Evolutionary conservation across 2,888 invertebrate species (phyloP), one percentile per base, ranked within the genome.

Genomic region (Euplagia quadripunctaria): DNA sequence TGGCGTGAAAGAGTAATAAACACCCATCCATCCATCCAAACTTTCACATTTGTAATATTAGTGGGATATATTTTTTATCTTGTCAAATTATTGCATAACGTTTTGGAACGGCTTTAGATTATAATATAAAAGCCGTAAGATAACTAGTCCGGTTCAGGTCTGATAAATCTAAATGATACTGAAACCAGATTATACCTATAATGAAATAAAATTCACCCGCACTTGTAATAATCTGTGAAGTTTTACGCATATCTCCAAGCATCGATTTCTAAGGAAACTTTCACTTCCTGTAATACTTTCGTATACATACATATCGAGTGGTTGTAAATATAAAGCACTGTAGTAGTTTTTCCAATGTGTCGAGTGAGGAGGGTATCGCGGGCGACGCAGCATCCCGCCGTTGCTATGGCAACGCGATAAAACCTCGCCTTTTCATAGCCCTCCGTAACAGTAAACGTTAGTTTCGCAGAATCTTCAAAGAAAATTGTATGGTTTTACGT

Each of bases 341-440:
- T 88, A 91, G 91, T 94, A 93, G 94, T 93, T 93, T 93, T 92
- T 93, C 90, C 91, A 87, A 92, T 89, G 91, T 90, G 92, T 87
- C 87, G 92, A 90, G 88, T 85, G 87, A 89, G 92, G 91, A 90
- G 91, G 92, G 94, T 93, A 94, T 91, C 93, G 93, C 90, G 88
- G 88, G 85, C 86, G 92, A 90, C 94, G 93, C 93, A 90, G 92
- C 92, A 90, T 94, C 92, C 92, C 90, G 87, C 88, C 90, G 94
- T 96, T 86, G 90, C 91, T 90, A 95, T 95, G 93, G 94, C 91
- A 93, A 96, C 96, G 94, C 94, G 96, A 96, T 96, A 96, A 96
- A 96, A 94, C 95, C 94, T 95, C 93, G 92, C 93, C 95, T 95
- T 94, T 94, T 94, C 95, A 94, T 93, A 94, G 94, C 93, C 93